Percentiles rank a stretch among this genome's conserved stretches.
phyloP scores from a whole-genome alignment of 2,797 vertebrate genomes.

The Tapirus indicus region DNA sequence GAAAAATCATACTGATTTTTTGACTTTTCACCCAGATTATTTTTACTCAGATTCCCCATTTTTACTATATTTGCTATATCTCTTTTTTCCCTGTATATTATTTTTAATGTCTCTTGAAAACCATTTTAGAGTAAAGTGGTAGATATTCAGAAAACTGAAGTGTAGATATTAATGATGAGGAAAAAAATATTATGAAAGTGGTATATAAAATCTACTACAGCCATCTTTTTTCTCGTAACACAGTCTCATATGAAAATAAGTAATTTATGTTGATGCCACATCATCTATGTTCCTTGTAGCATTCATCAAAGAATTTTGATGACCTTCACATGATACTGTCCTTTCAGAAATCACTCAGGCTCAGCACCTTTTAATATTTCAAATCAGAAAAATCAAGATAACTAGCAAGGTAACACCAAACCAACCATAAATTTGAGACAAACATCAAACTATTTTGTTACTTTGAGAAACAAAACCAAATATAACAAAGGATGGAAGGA shows the following conservation, averaged over 20 bases:
- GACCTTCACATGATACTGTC: neutral
- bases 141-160: neutral
- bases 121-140: neutral
- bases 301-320: neutral
- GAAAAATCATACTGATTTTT: neutral
- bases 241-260: neutral
- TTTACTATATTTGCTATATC: slow-evolving; percentile 32
- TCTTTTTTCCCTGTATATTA: neutral
- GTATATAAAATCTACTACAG: neutral
- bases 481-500: neutral
- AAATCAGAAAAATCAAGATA: slow-evolving; percentile 56
- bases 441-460: slow-evolving; percentile 46
- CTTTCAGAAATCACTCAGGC: slow-evolving; percentile 47
- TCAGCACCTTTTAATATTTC: slow-evolving; percentile 58
- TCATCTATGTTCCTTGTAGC: neutral
- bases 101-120: slow-evolving; percentile 51
- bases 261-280: neutral
- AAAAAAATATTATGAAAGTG: neutral
- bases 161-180: neutral
- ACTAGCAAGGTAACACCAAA: slow-evolving; percentile 53
- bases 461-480: slow-evolving; percentile 62
- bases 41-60: neutral
- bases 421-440: slow-evolving; percentile 24
- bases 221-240: neutral
- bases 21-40: neutral